These are phyloP conservation scores for Aix galericulata DNA, from an alignment of 2,113 vertebrate species.

Conservation along the genomic window DNA sequence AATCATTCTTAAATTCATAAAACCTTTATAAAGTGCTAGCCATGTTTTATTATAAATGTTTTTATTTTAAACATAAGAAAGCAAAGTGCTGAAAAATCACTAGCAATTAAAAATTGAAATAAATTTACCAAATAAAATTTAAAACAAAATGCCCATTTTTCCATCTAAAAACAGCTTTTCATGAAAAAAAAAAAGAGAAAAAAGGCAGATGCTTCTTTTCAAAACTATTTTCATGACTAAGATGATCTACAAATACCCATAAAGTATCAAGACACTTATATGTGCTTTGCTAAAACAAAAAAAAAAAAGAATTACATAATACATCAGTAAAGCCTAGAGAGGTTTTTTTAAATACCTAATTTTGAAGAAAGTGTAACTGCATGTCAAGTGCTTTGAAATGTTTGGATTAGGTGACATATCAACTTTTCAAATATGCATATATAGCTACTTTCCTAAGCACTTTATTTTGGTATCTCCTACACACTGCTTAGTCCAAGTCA, in stretches of 20 bases:
- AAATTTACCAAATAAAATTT: background rate
- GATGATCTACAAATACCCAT: background rate
- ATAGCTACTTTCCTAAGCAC: background rate
- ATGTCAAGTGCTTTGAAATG: background rate
- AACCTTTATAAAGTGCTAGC: background rate
- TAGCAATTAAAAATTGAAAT: background rate
- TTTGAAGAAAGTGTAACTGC: background rate
- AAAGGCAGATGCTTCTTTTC: background rate
- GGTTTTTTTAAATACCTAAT: background rate
- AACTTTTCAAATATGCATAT: background rate
- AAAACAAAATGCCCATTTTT: background rate
- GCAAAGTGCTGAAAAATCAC: background rate
- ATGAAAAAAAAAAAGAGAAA: background rate
- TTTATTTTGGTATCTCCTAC: background rate
- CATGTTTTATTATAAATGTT: background rate
- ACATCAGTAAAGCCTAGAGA: background rate
- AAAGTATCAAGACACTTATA: background rate
- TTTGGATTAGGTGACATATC: background rate
- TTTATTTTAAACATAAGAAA: background rate
- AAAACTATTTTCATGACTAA: background rate
- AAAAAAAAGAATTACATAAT: background rate
- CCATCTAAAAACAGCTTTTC: background rate
- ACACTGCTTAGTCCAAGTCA: background rate
- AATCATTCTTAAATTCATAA: background rate
- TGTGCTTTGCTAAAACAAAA: background rate